phyloP scores from a whole-genome alignment of 2,888 invertebrate genomes.

The Heliconius ismenius region DNA sequence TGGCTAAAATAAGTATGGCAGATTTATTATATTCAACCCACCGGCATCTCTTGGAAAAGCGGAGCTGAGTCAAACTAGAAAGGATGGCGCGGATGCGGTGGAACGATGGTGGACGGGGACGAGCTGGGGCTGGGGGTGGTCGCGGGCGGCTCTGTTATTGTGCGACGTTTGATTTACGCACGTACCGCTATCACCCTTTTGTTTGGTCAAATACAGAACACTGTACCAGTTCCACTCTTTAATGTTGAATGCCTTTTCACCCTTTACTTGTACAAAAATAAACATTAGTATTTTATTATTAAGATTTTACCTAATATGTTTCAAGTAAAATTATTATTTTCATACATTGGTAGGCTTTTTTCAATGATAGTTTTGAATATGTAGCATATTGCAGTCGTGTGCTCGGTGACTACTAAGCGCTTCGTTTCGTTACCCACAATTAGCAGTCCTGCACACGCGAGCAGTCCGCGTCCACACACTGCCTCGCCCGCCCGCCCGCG shows the following conservation, averaged over 20 bases:
- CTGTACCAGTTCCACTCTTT: constrained; percentile 71
- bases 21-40: constrained; percentile 71
- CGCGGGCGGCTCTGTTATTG: constrained; percentile 77
- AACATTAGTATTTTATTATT: constrained; percentile 21
- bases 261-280: constrained; percentile 21
- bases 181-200: constrained; percentile 81
- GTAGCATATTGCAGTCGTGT: constrained; percentile 48
- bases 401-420: constrained; percentile 45
- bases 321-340: background rate
- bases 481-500: constrained; percentile 48
- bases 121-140: constrained; percentile 61
- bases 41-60: constrained; percentile 64
- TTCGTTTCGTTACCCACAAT: constrained; percentile 73
- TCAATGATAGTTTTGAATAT: background rate
- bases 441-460: constrained; percentile 76
- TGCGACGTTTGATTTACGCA: constrained; percentile 81
- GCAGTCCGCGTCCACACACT: constrained; percentile 65
- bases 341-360: background rate
- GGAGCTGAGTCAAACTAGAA: constrained; percentile 55
- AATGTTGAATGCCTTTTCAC: constrained; percentile 44
- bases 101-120: constrained; percentile 49
- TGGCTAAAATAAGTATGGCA: constrained; percentile 70
- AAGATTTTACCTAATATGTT: background rate
- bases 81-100: constrained; percentile 33
- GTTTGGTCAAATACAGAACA: constrained; percentile 77